A percentile compares a stretch with the other conserved stretches of the same genome.
phyloP scores from a whole-genome alignment of 2,797 vertebrate species.

The Chaenodraco wilsoni region DNA sequence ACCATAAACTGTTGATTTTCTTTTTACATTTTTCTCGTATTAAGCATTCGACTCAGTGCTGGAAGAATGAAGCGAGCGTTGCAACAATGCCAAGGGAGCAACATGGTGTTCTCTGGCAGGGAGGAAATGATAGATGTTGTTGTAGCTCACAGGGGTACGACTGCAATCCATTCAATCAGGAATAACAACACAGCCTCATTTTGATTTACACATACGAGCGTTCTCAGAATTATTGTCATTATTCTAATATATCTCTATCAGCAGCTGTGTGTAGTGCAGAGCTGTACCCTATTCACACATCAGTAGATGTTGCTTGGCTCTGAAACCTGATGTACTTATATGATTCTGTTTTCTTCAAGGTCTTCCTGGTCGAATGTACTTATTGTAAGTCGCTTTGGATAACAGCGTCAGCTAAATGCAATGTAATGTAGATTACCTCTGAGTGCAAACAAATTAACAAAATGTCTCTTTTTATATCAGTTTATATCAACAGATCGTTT shows the following conservation, averaged over 20 bases:
- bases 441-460: slow-evolving; percentile 18
- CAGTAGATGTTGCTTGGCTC: no score
- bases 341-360: no score
- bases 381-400: no score
- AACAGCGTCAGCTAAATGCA: no score
- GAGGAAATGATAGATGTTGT: slow-evolving; percentile 66
- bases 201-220: slow-evolving; percentile 52
- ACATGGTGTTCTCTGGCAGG: slow-evolving; percentile 43
- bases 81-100: slow-evolving; percentile 47
- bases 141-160: slow-evolving; percentile 65
- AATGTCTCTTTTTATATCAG: not conserved
- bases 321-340: no score
- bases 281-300: slow-evolving; percentile 3
- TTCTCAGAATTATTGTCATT: slow-evolving; percentile 42
- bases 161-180: slow-evolving; percentile 65
- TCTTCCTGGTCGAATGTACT: no score
- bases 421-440: not conserved
- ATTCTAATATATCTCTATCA: slow-evolving; percentile 23
- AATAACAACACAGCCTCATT: slow-evolving; percentile 32
- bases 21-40: slow-evolving; percentile 18
- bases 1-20: slow-evolving; percentile 44
- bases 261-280: not conserved
- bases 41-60: slow-evolving; percentile 2
- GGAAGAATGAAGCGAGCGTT: slow-evolving; percentile 64
- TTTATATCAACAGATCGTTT: not conserved